phyloP scores from a whole-genome alignment of 2,113 vertebrate species.

The Solea solea region DNA sequence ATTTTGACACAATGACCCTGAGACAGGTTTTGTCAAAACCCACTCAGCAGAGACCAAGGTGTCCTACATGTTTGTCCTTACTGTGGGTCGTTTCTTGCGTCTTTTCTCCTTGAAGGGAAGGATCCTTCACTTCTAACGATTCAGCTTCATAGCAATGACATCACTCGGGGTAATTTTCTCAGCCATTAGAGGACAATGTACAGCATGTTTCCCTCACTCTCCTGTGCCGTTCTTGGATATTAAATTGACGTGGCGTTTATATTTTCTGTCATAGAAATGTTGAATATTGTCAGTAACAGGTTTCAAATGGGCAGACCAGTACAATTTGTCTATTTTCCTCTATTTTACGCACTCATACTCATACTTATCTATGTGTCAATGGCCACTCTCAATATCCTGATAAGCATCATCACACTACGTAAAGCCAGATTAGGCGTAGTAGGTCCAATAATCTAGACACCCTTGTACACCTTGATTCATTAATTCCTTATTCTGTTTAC shows the following conservation, averaged over 20 bases:
- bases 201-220: background rate
- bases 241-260: too few relatives aligned
- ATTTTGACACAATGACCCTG: too few relatives aligned
- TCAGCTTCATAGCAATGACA: background rate
- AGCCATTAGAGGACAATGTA: background rate
- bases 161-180: constrained; percentile 10
- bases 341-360: too few relatives aligned
- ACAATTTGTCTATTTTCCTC: too few relatives aligned
- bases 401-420: constrained; percentile 22
- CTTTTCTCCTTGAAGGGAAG: too few relatives aligned
- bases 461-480: constrained; percentile 74
- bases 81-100: too few relatives aligned
- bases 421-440: constrained; percentile 41
- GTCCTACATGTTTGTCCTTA: background rate
- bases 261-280: too few relatives aligned
- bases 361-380: too few relatives aligned
- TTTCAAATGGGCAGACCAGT: too few relatives aligned
- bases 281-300: too few relatives aligned
- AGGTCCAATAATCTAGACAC: constrained; percentile 58
- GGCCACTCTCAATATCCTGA: constrained; percentile 66
- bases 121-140: background rate
- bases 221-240: too few relatives aligned
- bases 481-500: constrained; percentile 73
- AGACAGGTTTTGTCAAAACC: too few relatives aligned
- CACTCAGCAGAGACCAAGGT: background rate